Conservation (phyloP, 2,888 invertebrate genomes). For the Drosophila parthenogenetica region DNA sequence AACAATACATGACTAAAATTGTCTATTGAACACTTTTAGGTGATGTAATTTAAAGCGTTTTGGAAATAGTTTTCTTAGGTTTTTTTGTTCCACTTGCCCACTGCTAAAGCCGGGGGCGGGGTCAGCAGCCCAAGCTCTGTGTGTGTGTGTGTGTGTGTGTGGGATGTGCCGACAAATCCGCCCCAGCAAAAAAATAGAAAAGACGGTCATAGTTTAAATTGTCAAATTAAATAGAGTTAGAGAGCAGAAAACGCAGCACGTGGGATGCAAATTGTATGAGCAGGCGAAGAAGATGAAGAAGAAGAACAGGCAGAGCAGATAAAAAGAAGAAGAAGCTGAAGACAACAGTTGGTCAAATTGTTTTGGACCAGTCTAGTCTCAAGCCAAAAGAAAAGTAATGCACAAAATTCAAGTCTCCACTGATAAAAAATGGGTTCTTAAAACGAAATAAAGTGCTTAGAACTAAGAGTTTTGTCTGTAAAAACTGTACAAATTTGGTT, state of each 20-base stretch:
- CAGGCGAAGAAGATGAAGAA: constrained; percentile 3
- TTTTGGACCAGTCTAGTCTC: not conserved
- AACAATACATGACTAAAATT: too few species aligned
- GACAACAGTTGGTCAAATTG: constrained; percentile 57
- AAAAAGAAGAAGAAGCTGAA: constrained; percentile 1
- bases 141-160: constrained; percentile 29
- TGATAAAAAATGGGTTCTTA: too few species aligned
- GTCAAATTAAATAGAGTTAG: constrained; percentile 64
- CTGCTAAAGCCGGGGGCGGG: not conserved
- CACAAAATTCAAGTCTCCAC: too few species aligned
- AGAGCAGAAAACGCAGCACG: constrained; percentile 24
- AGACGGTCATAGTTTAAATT: constrained; percentile 54
- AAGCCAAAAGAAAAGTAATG: not conserved
- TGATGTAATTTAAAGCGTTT: too few species aligned
- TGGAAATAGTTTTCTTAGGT: too few species aligned
- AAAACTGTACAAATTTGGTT: too few species aligned
- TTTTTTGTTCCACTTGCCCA: not conserved
- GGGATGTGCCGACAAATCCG: constrained; percentile 35
- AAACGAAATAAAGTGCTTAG: too few species aligned
- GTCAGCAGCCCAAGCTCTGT: not conserved
- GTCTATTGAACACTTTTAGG: too few species aligned
- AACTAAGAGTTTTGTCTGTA: too few species aligned
- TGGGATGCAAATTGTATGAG: constrained; percentile 41
- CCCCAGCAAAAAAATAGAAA: constrained; percentile 14
- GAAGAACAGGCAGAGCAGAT: not conserved